Percentiles rank a stretch among this genome's conserved stretches.
phyloP scores from a whole-genome alignment of 2,888 invertebrate species.

The Hydroisotoma schaefferi region DNA sequence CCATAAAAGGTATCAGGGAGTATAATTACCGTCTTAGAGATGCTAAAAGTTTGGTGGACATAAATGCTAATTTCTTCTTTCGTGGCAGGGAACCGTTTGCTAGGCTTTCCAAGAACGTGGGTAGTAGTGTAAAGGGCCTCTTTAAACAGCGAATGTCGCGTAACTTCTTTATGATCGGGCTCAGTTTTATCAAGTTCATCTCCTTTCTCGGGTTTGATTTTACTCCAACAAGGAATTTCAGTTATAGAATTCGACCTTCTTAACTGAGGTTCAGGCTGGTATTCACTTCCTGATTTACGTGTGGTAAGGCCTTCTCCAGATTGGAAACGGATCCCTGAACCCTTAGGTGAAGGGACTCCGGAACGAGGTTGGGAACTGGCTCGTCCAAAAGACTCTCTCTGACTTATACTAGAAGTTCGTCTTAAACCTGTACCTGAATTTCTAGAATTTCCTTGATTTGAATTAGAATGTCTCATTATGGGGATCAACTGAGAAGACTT shows the following conservation, averaged over 20 bases:
- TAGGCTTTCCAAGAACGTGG: constrained; percentile 39
- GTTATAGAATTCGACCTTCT: too few relatives aligned
- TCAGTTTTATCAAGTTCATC: background rate
- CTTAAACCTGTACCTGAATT: background rate
- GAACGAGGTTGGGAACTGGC: background rate
- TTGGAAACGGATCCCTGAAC: too few relatives aligned
- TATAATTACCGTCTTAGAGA: background rate
- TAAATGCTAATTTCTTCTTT: constrained; percentile 42
- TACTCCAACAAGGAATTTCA: too few relatives aligned
- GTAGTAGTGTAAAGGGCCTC: constrained; percentile 44
- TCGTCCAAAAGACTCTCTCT: background rate
- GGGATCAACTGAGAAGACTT: too few relatives aligned
- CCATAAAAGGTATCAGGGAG: too few relatives aligned
- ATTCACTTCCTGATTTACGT: too few relatives aligned
- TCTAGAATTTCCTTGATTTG: background rate
- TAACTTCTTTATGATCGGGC: constrained; percentile 13
- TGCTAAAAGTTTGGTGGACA: constrained; percentile 36
- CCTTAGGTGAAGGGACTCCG: too few relatives aligned
- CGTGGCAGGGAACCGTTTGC: constrained; percentile 34
- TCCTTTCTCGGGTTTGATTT: background rate
- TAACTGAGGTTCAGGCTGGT: too few relatives aligned
- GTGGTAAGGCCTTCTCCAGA: too few relatives aligned
- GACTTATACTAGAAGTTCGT: background rate
- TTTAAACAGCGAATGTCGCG: constrained; percentile 34
- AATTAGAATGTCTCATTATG: background rate